Percentiles rank a stretch among this genome's conserved stretches.
Evolutionary conservation across 1,140 invertebrate species (phyloP).

Genomic region (Tetramorium parvispinum): DNA sequence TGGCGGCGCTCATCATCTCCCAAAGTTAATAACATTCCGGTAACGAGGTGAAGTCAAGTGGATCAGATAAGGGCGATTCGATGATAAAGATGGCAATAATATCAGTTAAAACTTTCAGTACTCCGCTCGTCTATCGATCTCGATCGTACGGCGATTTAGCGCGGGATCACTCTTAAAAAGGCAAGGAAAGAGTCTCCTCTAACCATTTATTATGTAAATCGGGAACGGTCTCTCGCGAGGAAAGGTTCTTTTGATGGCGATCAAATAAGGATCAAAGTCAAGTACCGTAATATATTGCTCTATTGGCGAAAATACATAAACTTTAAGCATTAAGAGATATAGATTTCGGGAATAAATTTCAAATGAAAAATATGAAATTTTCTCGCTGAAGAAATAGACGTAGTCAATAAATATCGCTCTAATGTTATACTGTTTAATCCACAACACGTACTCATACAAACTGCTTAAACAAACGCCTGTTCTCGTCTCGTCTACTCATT

Average conservation of each 20-base stretch:
- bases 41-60: slow-evolving; percentile 45
- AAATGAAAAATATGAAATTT: neutral
- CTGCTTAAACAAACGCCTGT: neutral
- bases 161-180: slow-evolving; percentile 7
- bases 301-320: slow-evolving; percentile 31
- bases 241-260: slow-evolving; percentile 16
- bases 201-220: slow-evolving; percentile 50
- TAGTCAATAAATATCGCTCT: neutral
- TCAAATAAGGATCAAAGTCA: slow-evolving; percentile 23
- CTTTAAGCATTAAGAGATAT: neutral
- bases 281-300: slow-evolving; percentile 26
- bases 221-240: neutral
- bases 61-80: slow-evolving; percentile 46
- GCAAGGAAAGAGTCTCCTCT: neutral
- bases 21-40: slow-evolving; percentile 56
- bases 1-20: slow-evolving; percentile 48
- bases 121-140: slow-evolving; percentile 23
- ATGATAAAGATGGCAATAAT: slow-evolving; percentile 59
- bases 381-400: too few relatives aligned
- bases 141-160: slow-evolving; percentile 35
- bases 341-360: slow-evolving; percentile 7
- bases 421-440: neutral
- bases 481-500: neutral
- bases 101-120: slow-evolving; percentile 45
- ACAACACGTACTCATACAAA: neutral